Percentiles rank a stretch among this genome's conserved stretches.
Conservation (phyloP, 2,797 vertebrate genomes). For the Clarias pachynema region DNA sequence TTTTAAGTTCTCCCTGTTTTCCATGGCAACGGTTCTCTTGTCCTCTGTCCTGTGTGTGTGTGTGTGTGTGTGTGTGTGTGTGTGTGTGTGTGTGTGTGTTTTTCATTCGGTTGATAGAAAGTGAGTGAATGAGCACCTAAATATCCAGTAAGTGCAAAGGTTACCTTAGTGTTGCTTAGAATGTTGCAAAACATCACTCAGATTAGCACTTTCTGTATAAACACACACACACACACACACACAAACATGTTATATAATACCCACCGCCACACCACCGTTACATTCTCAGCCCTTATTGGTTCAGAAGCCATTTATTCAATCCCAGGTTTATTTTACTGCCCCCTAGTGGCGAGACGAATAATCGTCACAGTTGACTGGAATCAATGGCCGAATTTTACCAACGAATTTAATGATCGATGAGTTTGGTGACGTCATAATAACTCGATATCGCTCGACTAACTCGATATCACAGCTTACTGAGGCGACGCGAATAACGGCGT, state of each 20-base stretch:
- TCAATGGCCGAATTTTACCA: no score
- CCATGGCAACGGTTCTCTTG: neutral
- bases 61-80: neutral
- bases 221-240: neutral
- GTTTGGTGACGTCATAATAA: no score
- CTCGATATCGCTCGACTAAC: no score
- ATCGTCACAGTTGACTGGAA: no score
- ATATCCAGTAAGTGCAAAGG: neutral
- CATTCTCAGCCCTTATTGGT: neutral
- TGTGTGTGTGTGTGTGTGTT: no score
- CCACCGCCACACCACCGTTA: neutral
- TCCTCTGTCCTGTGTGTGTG: neutral
- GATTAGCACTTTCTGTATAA: neutral
- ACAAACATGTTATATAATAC: neutral
- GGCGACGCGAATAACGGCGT: no score
- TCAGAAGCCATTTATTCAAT: neutral
- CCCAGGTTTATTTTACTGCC: neutral
- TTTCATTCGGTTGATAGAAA: neutral
- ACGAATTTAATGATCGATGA: no score
- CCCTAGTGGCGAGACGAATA: neutral
- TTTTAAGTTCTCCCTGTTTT: no score
- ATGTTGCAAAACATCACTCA: neutral
- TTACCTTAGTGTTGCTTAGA: neutral
- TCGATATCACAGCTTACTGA: no score
- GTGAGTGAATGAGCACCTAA: neutral